Percentiles rank a stretch among this genome's conserved stretches.
Evolutionary conservation across 2,797 vertebrate species (phyloP).

Genomic region (Dendrocincla tyrannina): DNA sequence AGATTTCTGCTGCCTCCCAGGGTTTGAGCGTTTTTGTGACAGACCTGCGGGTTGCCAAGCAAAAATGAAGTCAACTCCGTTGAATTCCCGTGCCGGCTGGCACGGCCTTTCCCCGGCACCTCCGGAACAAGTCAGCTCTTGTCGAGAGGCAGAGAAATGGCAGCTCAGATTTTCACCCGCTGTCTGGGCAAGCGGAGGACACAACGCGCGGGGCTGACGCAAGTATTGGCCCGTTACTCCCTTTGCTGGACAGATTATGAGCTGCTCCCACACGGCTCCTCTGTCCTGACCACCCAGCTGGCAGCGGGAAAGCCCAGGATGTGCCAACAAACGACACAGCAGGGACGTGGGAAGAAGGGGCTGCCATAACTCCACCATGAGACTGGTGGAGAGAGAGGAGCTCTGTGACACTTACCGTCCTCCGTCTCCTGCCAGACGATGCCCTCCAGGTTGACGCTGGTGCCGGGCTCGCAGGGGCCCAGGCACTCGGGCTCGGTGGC

Average conservation of each 20-base stretch:
- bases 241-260: background rate
- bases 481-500: constrained; percentile 96
- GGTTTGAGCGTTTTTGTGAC: constrained; percentile 25
- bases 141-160: background rate
- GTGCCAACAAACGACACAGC: background rate
- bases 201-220: fast-evolving
- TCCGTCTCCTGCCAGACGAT: constrained; percentile 99
- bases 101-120: background rate
- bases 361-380: background rate
- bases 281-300: background rate
- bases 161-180: background rate
- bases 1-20: constrained; percentile 32
- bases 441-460: constrained; percentile 97
- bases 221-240: background rate
- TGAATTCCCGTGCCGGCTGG: background rate
- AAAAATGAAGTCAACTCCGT: constrained; percentile 7
- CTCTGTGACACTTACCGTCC: constrained; percentile 85
- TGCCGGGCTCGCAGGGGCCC: constrained; percentile 97
- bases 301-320: background rate
- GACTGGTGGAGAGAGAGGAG: background rate
- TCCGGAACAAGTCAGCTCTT: background rate
- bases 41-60: constrained; percentile 19
- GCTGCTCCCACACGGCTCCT: background rate
- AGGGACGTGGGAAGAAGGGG: background rate
- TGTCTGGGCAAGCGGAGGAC: background rate